These are phyloP conservation scores for Heliocidaris erythrogramma DNA, from an alignment of 35 echinoderm and acorn worm species.

Conservation along the genomic window DNA sequence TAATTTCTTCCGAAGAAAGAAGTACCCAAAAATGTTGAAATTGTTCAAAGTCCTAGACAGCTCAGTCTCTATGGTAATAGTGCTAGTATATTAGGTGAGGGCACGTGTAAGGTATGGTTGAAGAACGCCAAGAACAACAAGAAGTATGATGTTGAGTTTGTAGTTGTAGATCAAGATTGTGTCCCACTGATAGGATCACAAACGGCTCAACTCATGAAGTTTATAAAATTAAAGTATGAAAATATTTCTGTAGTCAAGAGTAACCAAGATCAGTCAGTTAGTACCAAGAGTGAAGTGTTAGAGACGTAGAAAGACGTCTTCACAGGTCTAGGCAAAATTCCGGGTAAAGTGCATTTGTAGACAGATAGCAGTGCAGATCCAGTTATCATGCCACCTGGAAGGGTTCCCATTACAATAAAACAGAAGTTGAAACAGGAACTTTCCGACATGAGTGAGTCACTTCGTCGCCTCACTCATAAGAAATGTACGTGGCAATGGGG, in stretches of 20 bases:
- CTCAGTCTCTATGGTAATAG: not conserved
- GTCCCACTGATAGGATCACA: not conserved
- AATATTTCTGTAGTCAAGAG: not conserved
- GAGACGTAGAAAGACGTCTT: constrained; percentile 47
- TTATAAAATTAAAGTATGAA: constrained; percentile 2
- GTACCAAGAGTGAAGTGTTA: not conserved
- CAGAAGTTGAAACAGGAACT: constrained; percentile 66
- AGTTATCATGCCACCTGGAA: constrained; percentile 46
- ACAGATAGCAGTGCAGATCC: constrained; percentile 33
- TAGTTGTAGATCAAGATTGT: not conserved
- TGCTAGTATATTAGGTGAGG: not conserved
- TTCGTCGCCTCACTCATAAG: no score
- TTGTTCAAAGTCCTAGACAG: not conserved
- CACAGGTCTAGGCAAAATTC: constrained; percentile 34
- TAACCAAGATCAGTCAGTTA: not conserved
- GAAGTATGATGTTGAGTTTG: constrained; percentile 15
- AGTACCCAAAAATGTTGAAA: not conserved
- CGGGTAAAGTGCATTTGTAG: constrained; percentile 24
- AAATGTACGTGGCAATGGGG: no score
- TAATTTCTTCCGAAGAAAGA: no score
- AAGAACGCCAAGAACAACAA: not conserved
- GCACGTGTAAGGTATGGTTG: not conserved
- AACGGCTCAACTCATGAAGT: not conserved
- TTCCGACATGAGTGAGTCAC: no score
- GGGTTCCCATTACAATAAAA: constrained; percentile 61